A percentile compares a stretch with the other conserved stretches of the same genome.
Conservation (phyloP, 1,140 invertebrate genomes). For the Bombus turneri region DNA sequence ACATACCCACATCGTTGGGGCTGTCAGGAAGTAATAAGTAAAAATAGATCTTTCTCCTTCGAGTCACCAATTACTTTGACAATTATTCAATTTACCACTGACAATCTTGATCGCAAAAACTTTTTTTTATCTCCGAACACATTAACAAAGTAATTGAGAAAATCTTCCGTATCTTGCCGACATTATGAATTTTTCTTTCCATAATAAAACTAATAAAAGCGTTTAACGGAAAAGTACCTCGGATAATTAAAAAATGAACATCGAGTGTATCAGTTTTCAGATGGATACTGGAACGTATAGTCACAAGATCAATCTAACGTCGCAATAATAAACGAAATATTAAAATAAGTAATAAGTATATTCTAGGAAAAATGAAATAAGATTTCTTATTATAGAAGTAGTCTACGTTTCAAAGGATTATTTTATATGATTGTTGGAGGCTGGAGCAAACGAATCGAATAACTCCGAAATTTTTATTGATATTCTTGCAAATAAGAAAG, state of each 20-base stretch:
- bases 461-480: background rate
- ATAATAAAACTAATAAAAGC: background rate
- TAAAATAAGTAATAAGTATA: background rate
- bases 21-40: constrained; percentile 77
- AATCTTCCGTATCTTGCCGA: background rate
- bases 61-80: constrained; percentile 70
- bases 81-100: constrained; percentile 61
- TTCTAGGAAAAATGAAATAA: background rate
- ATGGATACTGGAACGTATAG: background rate
- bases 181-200: background rate
- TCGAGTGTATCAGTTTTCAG: too few species aligned
- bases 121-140: background rate
- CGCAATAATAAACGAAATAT: background rate
- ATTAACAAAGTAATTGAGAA: background rate
- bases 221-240: too few species aligned
- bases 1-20: constrained; percentile 62
- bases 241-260: background rate
- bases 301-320: too few species aligned
- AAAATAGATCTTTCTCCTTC: constrained; percentile 72
- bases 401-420: too few species aligned
- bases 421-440: too few species aligned
- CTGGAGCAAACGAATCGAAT: background rate
- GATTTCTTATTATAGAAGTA: too few species aligned
- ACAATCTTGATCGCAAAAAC: background rate
- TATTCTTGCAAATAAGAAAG: too few species aligned